Base-by-base conservation (phyloP, 92 coral and sea anemone species). In the Zoanthus sansibaricus region DNA sequence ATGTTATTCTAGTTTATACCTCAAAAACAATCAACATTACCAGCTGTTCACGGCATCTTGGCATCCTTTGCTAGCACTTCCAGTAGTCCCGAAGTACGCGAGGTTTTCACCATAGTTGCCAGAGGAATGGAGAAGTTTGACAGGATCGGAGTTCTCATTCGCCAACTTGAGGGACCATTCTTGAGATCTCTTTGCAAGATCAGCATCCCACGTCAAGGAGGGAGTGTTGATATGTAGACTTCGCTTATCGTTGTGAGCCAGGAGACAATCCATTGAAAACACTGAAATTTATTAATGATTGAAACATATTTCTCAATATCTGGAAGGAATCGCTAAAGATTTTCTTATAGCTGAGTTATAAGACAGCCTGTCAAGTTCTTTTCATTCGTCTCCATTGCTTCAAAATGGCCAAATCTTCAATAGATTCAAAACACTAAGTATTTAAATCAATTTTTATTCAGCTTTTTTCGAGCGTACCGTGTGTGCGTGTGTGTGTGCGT, bases 91-190 rank as follows among this genome's bases (percentile, higher is more conserved):
- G 16, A 10, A 76, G 33, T 11, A 25, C 7, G 33, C 33, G 13
- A 76, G 44, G 67, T 76, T 76, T 76, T 76, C 82, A 18, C 82
- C 68, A n/a, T 20, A 51, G 16, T 15, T 25, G 21, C 67, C 66
- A 32, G 18, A 0, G 58, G 72, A 78, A 55, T 79, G 74, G n/a
- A 13, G 25, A 56, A 59, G 52, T 3, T 33, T 69, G 45, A 14
- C 74, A 69, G 44, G 42, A 33, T 69, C 8, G 13, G 42, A 30
- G 76, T 72, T 6, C 3, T 46, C 42, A 9, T 47, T n/a, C 15
- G 74, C 85, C 55, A 79, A 18, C 25, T 56, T 15, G 6, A 32
- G 12, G 5, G 74, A 25, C 74, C 74, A 62, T 2, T 25, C 58
- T n/a, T 79, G 31, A 31, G 74, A 68, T 8, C 9, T 42, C 47